Percentiles rank a stretch among this genome's conserved stretches.
Conservation (phyloP, 1,140 invertebrate genomes). For the Dendrolimus kikuchii region DNA sequence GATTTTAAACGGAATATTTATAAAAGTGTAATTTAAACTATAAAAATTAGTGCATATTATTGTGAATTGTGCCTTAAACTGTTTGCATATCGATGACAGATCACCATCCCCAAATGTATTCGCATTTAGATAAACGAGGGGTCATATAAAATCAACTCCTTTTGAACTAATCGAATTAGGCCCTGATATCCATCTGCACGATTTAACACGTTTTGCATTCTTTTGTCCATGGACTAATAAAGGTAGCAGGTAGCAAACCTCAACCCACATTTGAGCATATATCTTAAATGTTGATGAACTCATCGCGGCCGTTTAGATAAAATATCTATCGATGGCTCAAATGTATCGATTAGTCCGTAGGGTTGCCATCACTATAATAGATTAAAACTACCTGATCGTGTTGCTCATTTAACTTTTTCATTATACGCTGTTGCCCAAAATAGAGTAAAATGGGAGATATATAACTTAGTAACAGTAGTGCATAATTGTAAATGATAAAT, state of each 20-base stretch:
- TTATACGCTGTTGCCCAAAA: no score
- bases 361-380: no score
- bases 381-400: no score
- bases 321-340: conserved; percentile 40
- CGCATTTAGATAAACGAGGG: conserved; percentile 57
- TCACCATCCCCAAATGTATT: conserved; percentile 28
- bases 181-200: conserved; percentile 56
- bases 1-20: no score
- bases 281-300: conserved; percentile 60
- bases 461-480: no score
- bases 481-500: no score
- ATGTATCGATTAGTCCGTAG: conserved; percentile 23
- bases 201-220: conserved; percentile 68
- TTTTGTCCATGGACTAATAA: conserved; percentile 60
- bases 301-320: conserved; percentile 34
- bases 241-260: conserved; percentile 56
- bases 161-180: conserved; percentile 67
- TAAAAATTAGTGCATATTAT: no score
- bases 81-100: conserved; percentile 4
- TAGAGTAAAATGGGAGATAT: no score
- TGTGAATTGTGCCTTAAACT: not conserved
- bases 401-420: no score
- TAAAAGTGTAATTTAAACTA: no score
- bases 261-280: conserved; percentile 32
- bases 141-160: conserved; percentile 65